Base-by-base conservation (phyloP, 2,888 invertebrate species). In the Pandemis heparana region DNA sequence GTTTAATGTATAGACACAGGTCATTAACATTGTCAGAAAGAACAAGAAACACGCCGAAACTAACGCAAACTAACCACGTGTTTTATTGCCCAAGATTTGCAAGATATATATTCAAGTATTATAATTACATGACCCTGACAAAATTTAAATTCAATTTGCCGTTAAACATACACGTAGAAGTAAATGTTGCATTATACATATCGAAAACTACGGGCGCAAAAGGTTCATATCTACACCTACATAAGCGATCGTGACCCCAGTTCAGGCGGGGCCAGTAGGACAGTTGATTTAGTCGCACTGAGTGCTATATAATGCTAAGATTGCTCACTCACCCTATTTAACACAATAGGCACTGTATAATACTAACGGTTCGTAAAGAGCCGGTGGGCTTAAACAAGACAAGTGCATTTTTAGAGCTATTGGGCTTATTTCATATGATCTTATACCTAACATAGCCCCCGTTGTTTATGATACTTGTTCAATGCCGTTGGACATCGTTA, bases 261-360 rank as follows among this genome's bases (percentile, higher is more conserved):
- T 65, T 70, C 74, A 74, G 64, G 69, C 74, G 74, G 69, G 69
- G 74, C 74, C 74, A 74, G 74, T 74, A 43, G 74, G 74, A 74
- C 74, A 70, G 59, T 65, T 69, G 74, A 74, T 74, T 74, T 74
- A 70, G 69, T 74, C 69, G 74, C 69, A 69, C 16, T 60, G 71
- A 43, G 59, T 43, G 69, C 65, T 48, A 6, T 64, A 65, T 43
- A 16, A 69, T 62, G 23, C 64, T 64, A 39, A 63, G 67, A 53
- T 72, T 51, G 62, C 64, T 46, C 51, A 38, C 38, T 51, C 51
- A 65, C 56, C 41, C 66, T 41, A 56, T 67, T 39, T 56, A 56
- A 53, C 10, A 66, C 39, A 53, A 53, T 51, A 48, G 18, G n/a
- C n/a, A 65, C 23, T 16, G 18, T 9, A 51, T 39, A 8, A 38